A percentile compares a stretch with the other conserved stretches of the same genome.
These are phyloP conservation scores for Limnephilus auricula DNA, from an alignment of 2,888 invertebrate genomes.

Conservation along the genomic window DNA sequence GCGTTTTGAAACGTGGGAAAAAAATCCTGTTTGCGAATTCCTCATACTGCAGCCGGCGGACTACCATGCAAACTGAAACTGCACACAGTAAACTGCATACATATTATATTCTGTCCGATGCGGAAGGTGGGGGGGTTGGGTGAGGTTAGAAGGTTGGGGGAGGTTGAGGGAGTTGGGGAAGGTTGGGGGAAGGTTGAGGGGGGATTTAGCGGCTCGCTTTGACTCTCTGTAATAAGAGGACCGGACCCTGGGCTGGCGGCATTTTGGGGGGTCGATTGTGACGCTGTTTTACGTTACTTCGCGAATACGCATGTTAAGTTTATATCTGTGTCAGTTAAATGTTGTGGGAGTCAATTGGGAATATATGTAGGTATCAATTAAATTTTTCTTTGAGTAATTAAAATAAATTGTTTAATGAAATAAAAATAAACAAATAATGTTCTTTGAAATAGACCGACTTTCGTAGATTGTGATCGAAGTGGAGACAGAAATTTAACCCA, in stretches of 20 bases:
- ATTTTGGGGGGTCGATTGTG: slow-evolving; percentile 17
- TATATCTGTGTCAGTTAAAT: not conserved
- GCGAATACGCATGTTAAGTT: not conserved
- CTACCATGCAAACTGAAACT: not conserved
- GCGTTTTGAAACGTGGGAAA: slow-evolving; percentile 65
- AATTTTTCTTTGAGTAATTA: not conserved
- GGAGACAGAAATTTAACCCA: too few species aligned
- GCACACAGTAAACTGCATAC: not conserved
- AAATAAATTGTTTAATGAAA: not conserved
- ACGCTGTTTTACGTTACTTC: not conserved
- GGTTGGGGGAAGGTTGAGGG: not conserved
- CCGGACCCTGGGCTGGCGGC: not conserved
- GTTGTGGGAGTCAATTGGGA: not conserved
- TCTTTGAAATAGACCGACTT: too few species aligned
- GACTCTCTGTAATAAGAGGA: slow-evolving; percentile 28
- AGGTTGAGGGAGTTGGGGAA: not conserved
- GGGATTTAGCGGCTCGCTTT: slow-evolving; percentile 29
- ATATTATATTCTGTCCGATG: not conserved
- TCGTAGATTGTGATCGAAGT: too few species aligned
- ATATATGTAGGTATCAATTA: not conserved
- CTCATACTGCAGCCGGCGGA: slow-evolving; percentile 53
- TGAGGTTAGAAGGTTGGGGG: not conserved
- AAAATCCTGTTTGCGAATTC: slow-evolving; percentile 65
- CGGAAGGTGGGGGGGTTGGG: not conserved
- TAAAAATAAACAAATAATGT: not conserved